Evolutionary conservation across 2,888 invertebrate genomes (phyloP).

Genomic region (Lasioglossum oenotherae): DNA sequence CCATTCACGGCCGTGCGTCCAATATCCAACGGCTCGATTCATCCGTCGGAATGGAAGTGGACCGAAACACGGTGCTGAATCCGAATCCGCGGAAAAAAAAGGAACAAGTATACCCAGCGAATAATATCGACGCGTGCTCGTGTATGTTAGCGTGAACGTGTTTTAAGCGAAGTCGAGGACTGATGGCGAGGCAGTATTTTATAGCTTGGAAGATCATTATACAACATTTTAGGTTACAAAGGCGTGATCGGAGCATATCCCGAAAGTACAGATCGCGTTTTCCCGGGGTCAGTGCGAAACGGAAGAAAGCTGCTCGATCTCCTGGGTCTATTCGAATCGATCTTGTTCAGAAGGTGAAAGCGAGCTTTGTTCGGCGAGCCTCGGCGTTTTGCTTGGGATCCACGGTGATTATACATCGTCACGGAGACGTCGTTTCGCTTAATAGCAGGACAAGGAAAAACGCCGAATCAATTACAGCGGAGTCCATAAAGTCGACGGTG

Average conservation of each 20-base stretch:
- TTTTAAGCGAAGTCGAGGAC: neutral
- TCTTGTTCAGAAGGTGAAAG: neutral
- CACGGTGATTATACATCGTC: neutral
- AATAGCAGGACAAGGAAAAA: slow-evolving; percentile 5
- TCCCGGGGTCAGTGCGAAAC: neutral
- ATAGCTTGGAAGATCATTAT: too few relatives aligned
- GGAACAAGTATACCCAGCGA: slow-evolving; percentile 6
- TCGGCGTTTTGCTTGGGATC: neutral
- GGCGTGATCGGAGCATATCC: neutral
- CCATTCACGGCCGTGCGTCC: slow-evolving; percentile 60
- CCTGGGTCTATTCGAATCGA: neutral
- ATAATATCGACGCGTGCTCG: slow-evolving; percentile 31
- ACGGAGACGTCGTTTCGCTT: neutral
- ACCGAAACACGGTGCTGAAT: slow-evolving; percentile 46
- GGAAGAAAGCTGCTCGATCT: slow-evolving; percentile 1
- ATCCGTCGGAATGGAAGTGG: slow-evolving; percentile 59
- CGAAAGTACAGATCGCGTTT: slow-evolving; percentile 30
- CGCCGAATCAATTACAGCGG: slow-evolving; percentile 19
- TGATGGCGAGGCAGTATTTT: too few relatives aligned
- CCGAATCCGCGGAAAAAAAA: slow-evolving; percentile 30
- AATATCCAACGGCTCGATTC: slow-evolving; percentile 65
- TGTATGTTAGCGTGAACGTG: neutral
- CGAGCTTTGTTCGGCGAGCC: neutral
- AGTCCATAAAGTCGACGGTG: neutral
- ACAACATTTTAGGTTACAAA: too few relatives aligned